Conservation (phyloP, 2,113 vertebrate species). For the Glareola pratincola region DNA sequence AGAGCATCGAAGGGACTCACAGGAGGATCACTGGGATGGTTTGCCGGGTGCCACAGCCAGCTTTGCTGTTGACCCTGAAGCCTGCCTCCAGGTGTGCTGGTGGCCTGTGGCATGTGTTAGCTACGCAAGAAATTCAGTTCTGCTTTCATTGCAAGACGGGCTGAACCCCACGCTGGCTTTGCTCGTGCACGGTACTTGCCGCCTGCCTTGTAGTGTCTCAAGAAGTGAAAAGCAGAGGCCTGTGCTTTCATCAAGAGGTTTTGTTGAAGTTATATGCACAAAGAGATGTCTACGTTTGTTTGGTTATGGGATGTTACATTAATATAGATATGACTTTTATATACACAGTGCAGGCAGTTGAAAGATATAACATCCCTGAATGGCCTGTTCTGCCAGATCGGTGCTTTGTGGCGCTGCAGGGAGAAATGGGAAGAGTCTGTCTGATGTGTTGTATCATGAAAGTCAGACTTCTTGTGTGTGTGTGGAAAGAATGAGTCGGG, state of each 20-base stretch:
- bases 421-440: not conserved
- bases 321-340: not conserved
- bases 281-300: not conserved
- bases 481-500: not conserved
- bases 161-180: not conserved
- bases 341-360: not conserved
- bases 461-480: not conserved
- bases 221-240: not conserved
- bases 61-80: not conserved
- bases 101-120: not conserved
- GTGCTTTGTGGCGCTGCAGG: not conserved
- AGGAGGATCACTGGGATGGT: not conserved
- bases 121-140: not conserved
- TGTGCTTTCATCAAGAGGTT: not conserved
- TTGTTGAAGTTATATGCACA: not conserved
- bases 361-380: not conserved
- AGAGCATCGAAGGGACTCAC: not conserved
- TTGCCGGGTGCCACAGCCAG: not conserved
- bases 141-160: not conserved
- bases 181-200: accelerated
- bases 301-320: not conserved
- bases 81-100: not conserved
- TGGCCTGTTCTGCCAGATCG: not conserved
- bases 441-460: not conserved
- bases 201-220: not conserved